Percentiles rank a stretch among this genome's conserved stretches.
Evolutionary conservation across 2,113 vertebrate species (phyloP).

Genomic region (Lepisosteus osseus): DNA sequence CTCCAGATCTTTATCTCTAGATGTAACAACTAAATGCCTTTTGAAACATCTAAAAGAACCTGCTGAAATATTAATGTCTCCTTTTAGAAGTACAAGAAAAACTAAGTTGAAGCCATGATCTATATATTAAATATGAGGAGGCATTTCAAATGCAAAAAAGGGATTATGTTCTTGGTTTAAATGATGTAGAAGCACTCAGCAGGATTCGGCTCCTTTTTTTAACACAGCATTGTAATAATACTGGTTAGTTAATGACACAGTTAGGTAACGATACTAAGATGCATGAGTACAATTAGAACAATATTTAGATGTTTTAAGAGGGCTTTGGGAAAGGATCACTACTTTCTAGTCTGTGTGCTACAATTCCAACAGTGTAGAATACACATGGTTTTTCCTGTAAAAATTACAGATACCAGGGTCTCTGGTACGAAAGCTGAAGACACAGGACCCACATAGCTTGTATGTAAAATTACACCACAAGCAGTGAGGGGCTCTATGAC

Average conservation of each 20-base stretch:
- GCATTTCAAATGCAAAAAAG: slow-evolving; percentile 56
- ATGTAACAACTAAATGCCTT: slow-evolving; percentile 51
- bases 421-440: no score
- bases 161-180: slow-evolving; percentile 34
- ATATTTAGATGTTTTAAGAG: no score
- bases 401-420: no score
- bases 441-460: no score
- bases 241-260: slow-evolving; percentile 12
- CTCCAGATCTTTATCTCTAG: slow-evolving; percentile 53
- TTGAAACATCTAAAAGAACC: slow-evolving; percentile 47
- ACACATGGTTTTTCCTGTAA: no score
- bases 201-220: neutral
- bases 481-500: no score
- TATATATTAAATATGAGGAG: slow-evolving; percentile 64
- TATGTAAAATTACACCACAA: no score
- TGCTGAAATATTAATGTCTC: slow-evolving; percentile 64
- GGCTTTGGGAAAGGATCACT: no score
- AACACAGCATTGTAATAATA: neutral
- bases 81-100: slow-evolving; percentile 37
- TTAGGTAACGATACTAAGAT: neutral
- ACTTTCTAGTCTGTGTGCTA: no score
- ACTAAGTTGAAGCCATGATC: slow-evolving; percentile 34
- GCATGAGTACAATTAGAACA: no score
- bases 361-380: no score
- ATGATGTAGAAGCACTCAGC: slow-evolving; percentile 34